A percentile compares a stretch with the other conserved stretches of the same genome.
Conservation (phyloP, 1,140 invertebrate species). For the Bilobella aurantiaca region DNA sequence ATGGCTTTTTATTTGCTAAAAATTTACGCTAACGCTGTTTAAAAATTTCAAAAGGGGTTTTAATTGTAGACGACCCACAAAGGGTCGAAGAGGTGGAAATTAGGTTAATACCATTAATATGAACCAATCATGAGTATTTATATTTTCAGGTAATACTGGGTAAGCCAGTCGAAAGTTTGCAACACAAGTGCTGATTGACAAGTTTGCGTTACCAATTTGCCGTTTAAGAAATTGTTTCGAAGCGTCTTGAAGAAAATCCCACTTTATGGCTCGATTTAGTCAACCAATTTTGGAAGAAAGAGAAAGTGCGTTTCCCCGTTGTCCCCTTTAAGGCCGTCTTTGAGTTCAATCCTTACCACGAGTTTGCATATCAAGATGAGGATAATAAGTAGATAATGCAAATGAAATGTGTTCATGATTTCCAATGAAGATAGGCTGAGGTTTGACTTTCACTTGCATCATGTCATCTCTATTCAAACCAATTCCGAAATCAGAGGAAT, state of each 20-base stretch:
- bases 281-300: slow-evolving; percentile 6
- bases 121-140: no score
- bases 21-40: no score
- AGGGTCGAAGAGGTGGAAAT: no score
- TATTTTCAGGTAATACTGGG: no score
- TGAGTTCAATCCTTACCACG: not conserved
- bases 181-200: no score
- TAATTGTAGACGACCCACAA: no score
- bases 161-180: no score
- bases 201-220: no score
- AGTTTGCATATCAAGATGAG: slow-evolving; percentile 13
- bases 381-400: slow-evolving; percentile 20
- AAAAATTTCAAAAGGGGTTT: no score
- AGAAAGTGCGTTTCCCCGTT: not conserved
- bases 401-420: slow-evolving; percentile 19
- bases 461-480: not conserved
- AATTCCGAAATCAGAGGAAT: not conserved
- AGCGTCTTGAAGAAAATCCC: not conserved
- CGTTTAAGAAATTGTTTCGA: no score
- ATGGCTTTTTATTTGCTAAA: no score
- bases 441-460: not conserved
- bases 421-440: not conserved
- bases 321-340: not conserved
- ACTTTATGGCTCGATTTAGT: slow-evolving; percentile 20
- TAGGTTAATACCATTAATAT: no score